Conservation (phyloP, 2,888 invertebrate genomes). For the Pogonocherus hispidulus region DNA sequence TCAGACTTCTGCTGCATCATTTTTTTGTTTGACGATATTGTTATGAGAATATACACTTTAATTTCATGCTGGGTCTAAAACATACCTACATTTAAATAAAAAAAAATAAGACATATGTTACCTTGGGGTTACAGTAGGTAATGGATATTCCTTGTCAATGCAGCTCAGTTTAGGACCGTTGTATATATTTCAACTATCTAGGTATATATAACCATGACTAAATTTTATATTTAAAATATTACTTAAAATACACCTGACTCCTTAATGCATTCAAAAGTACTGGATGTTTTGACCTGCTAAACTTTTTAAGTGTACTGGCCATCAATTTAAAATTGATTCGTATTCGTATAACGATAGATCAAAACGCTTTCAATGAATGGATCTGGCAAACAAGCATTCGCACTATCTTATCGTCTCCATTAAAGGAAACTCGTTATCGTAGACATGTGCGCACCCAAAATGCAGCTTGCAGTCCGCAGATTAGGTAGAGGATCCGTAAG, state of each 20-base stretch:
- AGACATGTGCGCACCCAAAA: conserved; percentile 15
- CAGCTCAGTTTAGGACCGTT: too few relatives aligned
- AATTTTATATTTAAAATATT: too few relatives aligned
- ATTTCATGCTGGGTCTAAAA: too few relatives aligned
- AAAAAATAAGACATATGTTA: too few relatives aligned
- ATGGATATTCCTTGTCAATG: too few relatives aligned
- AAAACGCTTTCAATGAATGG: conserved; percentile 8
- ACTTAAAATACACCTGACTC: not conserved
- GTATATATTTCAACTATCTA: too few relatives aligned
- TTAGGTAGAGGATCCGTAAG: conserved; percentile 1
- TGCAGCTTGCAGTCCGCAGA: conserved; percentile 28
- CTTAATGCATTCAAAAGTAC: not conserved
- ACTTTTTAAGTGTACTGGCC: not conserved
- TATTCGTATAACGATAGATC: conserved; percentile 12
- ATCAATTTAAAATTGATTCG: conserved; percentile 13
- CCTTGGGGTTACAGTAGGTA: too few relatives aligned
- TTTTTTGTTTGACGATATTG: too few relatives aligned
- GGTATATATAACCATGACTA: too few relatives aligned
- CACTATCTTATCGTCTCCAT: conserved; percentile 38
- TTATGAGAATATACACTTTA: too few relatives aligned
- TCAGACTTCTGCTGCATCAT: too few relatives aligned
- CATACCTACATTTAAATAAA: too few relatives aligned
- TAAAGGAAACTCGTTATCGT: conserved; percentile 32
- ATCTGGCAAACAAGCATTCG: conserved; percentile 26
- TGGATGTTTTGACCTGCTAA: not conserved